Evolutionary conservation across 2,113 vertebrate species (phyloP).

Genomic region (Corapipo altera): DNA sequence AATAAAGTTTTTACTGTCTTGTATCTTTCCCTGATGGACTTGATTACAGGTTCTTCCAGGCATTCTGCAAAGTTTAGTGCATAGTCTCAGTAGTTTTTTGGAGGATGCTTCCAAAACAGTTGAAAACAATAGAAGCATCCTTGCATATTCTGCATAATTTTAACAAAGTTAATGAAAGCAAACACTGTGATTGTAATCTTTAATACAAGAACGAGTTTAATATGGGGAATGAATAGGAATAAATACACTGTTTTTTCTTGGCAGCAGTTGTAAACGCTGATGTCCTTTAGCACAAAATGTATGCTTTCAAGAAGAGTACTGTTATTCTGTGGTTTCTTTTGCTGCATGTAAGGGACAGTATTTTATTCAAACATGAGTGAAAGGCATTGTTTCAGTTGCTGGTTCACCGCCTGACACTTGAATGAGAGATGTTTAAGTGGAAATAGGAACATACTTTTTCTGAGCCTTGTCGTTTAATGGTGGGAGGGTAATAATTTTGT

Average conservation of each 20-base stretch:
- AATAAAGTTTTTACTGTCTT: background rate
- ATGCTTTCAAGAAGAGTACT: background rate
- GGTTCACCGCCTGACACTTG: background rate
- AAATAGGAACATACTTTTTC: slow-evolving; percentile 20
- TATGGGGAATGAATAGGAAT: background rate
- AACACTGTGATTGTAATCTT: background rate
- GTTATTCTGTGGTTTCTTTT: background rate
- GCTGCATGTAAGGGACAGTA: background rate
- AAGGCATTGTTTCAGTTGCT: slow-evolving; percentile 43
- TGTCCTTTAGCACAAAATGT: background rate
- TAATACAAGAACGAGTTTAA: background rate
- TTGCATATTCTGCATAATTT: background rate
- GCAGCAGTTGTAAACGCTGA: background rate
- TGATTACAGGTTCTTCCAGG: background rate
- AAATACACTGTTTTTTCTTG: background rate
- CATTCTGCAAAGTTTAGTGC: background rate
- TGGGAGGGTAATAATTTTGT: slow-evolving; percentile 63
- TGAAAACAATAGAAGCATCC: background rate
- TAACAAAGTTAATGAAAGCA: background rate
- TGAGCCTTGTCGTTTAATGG: slow-evolving; percentile 23
- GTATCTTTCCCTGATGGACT: background rate
- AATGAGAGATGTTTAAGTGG: background rate
- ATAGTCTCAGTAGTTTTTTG: background rate
- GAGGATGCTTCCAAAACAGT: background rate
- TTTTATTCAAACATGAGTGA: slow-evolving; percentile 13